These are phyloP conservation scores for Parauchenoglanis ngamensis DNA, from an alignment of 2,797 vertebrate species.

Conservation along the genomic window DNA sequence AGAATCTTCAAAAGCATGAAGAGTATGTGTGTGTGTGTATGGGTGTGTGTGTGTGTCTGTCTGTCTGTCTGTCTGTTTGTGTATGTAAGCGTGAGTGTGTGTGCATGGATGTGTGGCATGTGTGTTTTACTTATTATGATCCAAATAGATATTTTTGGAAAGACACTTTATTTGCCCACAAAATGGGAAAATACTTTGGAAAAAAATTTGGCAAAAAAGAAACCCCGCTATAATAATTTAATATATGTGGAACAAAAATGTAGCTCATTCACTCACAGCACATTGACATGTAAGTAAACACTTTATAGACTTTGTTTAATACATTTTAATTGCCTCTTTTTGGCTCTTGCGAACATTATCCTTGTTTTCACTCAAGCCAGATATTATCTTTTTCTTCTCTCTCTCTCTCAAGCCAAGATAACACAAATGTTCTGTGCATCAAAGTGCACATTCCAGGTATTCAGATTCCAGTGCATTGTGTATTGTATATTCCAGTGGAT, in stretches of 20 bases:
- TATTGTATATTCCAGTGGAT: constrained; percentile 29
- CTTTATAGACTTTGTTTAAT: constrained; percentile 18
- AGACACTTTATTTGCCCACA: constrained; percentile 16
- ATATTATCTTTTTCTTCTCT: not conserved
- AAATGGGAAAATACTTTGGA: not conserved
- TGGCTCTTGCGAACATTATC: not conserved
- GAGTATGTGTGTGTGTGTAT: not conserved
- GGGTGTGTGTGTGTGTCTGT: constrained; percentile 1
- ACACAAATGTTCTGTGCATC: not conserved
- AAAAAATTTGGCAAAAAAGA: not conserved
- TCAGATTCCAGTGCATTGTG: constrained; percentile 29
- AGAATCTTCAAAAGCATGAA: not conserved
- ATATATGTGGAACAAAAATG: constrained; percentile 19
- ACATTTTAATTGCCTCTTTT: not conserved
- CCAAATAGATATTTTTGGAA: constrained; percentile 18
- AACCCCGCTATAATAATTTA: not conserved
- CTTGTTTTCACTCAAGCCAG: not conserved
- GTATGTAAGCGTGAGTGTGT: not conserved
- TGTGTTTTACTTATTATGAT: constrained; percentile 11
- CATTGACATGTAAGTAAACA: not conserved
- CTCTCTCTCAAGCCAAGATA: not conserved
- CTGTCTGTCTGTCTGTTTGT: constrained; percentile 15
- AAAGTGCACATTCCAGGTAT: constrained; percentile 13
- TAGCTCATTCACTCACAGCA: constrained; percentile 12
- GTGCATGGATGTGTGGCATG: not conserved